Evolutionary conservation across 2,113 vertebrate genomes (phyloP).

Genomic region (Neotoma lepida): DNA sequence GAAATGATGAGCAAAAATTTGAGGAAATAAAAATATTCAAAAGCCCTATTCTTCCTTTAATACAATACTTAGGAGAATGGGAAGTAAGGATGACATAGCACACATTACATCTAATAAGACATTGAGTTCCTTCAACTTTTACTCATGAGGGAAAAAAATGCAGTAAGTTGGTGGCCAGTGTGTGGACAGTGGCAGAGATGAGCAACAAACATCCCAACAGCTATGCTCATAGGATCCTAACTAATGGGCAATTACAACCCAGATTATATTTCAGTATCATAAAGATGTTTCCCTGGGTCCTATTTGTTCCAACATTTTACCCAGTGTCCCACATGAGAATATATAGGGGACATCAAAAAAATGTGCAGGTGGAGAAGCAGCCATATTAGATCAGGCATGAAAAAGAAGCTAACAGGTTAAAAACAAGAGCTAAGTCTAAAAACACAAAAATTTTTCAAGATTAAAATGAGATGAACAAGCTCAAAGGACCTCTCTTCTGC

Average conservation of each 20-base stretch:
- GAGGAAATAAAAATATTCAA: slow-evolving; percentile 35
- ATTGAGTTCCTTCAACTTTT: background rate
- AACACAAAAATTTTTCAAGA: slow-evolving; percentile 34
- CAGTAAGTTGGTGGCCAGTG: background rate
- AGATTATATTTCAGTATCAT: background rate
- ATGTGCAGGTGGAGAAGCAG: background rate
- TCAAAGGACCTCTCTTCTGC: background rate
- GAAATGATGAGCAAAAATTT: background rate
- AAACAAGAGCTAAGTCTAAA: background rate
- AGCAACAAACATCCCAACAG: background rate
- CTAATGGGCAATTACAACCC: background rate
- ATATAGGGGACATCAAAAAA: background rate
- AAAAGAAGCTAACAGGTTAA: background rate
- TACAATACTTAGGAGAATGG: background rate
- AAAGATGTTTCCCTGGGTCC: background rate
- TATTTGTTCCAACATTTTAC: slow-evolving; percentile 25
- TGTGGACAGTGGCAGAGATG: background rate
- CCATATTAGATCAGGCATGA: background rate
- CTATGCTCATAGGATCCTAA: background rate
- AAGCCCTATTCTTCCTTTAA: background rate
- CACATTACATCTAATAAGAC: background rate
- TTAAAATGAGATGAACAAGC: background rate
- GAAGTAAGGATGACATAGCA: background rate
- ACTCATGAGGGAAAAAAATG: background rate
- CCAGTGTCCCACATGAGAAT: background rate